Conservation (phyloP, 2,888 invertebrate species). For the Pyrrhosoma nymphula region DNA sequence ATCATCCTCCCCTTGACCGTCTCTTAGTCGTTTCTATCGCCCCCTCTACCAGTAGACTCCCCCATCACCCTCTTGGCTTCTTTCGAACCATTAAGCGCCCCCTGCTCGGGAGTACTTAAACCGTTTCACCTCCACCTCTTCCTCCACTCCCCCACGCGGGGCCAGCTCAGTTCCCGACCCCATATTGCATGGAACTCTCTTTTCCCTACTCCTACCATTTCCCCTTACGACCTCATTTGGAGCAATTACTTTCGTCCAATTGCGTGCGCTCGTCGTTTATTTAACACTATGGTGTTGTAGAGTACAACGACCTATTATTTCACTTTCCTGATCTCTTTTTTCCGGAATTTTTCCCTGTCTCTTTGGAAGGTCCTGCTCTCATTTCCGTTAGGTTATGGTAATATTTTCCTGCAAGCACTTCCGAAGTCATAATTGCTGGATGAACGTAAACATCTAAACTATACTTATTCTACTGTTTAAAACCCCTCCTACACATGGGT, state of each 20-base stretch:
- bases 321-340: background rate
- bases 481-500: too few relatives aligned
- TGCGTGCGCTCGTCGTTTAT: background rate
- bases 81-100: slow-evolving; percentile 48
- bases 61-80: background rate
- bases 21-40: background rate
- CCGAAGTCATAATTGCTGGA: too few relatives aligned
- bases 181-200: background rate
- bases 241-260: slow-evolving; percentile 8
- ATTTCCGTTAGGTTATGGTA: background rate
- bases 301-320: background rate
- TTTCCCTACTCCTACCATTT: slow-evolving; percentile 49
- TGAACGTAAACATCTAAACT: too few relatives aligned
- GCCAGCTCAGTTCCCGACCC: background rate
- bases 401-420: background rate
- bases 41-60: background rate
- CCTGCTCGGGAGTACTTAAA: background rate
- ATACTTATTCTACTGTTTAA: too few relatives aligned
- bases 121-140: background rate
- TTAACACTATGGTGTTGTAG: background rate
- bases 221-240: slow-evolving; percentile 64
- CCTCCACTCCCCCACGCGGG: background rate
- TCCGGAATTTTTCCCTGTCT: background rate
- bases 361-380: background rate
- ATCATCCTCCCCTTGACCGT: slow-evolving; percentile 27